A percentile compares a stretch with the other conserved stretches of the same genome.
phyloP scores from a whole-genome alignment of 1,140 invertebrate genomes.

The Yoshiicerus persimilis region DNA sequence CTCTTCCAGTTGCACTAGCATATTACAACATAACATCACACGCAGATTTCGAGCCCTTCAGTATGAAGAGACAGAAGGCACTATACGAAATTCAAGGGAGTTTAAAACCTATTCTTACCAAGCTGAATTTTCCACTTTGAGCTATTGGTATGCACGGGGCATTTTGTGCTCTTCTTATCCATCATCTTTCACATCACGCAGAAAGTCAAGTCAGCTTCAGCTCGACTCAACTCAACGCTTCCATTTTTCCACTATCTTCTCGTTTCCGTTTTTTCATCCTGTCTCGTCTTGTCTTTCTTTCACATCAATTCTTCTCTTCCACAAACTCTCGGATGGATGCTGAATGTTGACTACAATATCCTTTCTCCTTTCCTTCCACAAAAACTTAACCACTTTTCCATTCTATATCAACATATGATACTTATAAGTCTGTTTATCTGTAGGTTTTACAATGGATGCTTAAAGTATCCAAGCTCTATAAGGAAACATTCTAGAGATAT shows the following conservation, averaged over 20 bases:
- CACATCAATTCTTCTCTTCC: not conserved
- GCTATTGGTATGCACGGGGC: not conserved
- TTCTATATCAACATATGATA: not conserved
- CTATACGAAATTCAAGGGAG: not conserved
- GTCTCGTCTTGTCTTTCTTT: not conserved
- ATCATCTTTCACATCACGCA: constrained; percentile 17
- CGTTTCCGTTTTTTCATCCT: constrained; percentile 9
- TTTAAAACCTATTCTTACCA: not conserved
- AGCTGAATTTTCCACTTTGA: not conserved
- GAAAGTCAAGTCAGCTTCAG: constrained; percentile 1
- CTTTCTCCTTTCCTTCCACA: not conserved
- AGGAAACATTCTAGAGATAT: no score
- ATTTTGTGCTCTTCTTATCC: not conserved
- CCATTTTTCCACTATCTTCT: constrained; percentile 12
- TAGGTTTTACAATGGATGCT: no score
- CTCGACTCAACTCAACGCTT: not conserved
- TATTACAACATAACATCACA: no score
- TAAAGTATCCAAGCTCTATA: no score
- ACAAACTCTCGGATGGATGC: not conserved
- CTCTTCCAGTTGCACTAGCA: not conserved
- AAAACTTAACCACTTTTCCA: constrained; percentile 2
- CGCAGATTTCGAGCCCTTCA: no score
- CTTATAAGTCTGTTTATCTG: not conserved
- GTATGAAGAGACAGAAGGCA: no score
- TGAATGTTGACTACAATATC: constrained; percentile 7